A percentile compares a stretch with the other conserved stretches of the same genome.
Conservation (phyloP, 23 tunicate species). For the Styela plicata region DNA sequence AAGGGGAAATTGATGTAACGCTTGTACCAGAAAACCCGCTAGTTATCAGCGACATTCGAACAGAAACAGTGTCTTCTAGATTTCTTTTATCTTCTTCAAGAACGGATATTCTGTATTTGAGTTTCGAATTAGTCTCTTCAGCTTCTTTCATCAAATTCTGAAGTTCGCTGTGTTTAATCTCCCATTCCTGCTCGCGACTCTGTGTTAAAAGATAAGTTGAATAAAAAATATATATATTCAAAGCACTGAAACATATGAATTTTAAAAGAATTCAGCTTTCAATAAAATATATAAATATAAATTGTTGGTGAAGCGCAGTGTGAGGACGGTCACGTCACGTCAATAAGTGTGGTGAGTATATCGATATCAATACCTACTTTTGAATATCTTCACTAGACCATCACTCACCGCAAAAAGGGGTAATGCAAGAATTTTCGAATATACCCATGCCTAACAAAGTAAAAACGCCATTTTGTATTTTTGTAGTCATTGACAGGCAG, state of each 20-base stretch:
- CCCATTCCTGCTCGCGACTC: slow-evolving; percentile 79
- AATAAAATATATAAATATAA: neutral
- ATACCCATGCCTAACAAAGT: too few relatives aligned
- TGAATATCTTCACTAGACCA: too few relatives aligned
- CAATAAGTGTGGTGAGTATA: too few relatives aligned
- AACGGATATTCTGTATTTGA: slow-evolving; percentile 34
- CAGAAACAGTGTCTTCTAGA: slow-evolving; percentile 71
- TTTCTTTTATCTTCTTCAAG: slow-evolving; percentile 80
- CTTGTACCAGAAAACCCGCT: slow-evolving; percentile 35
- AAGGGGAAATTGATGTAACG: neutral
- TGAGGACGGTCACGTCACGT: too few relatives aligned
- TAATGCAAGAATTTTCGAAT: too few relatives aligned
- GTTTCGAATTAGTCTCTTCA: slow-evolving; percentile 17
- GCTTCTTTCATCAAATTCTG: neutral
- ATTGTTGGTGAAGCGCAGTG: neutral
- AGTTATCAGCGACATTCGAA: slow-evolving; percentile 61
- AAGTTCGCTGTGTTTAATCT: slow-evolving; percentile 36
- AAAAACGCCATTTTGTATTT: too few relatives aligned
- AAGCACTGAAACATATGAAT: neutral
- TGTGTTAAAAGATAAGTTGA: slow-evolving; percentile 5
- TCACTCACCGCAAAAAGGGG: too few relatives aligned
- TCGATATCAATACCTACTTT: too few relatives aligned
- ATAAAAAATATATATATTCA: neutral
- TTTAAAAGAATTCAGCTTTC: neutral
- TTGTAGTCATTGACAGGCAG: too few relatives aligned